Base-by-base conservation (phyloP, 2,113 vertebrate genomes). In the Cavia aperea region DNA sequence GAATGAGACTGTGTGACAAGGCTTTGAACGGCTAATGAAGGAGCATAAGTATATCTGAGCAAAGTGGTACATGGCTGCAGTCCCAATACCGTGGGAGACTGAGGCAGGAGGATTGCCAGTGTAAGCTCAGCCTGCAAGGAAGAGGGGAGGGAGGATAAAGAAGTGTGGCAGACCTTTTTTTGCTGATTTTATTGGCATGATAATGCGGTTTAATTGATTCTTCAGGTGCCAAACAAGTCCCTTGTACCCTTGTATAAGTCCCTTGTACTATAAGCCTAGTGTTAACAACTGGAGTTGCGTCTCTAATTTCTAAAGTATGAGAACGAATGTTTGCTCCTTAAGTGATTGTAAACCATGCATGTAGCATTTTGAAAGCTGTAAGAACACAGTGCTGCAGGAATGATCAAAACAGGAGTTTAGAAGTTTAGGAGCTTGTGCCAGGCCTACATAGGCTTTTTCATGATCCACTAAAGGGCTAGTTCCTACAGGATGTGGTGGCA, bases 271-370 rank as follows among this genome's bases (percentile, higher is more conserved):
- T 87, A 79, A 94, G 31, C 54, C 29, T 51, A 88, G 12, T 46
- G 19, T 91, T 84, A 81, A n/a, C 63, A 90, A 81, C 16, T 94
- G 66, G 36, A 83, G 81, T 91, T 95, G 31, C 90, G 93, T 94
- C 60, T 95, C 8, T 94, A 39, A 39, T 39, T 94, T 86, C 79
- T 92, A n/a, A 89, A 31, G 14, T 77, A 7, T 73, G 70, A 39
- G 65, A 94, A 92, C 63, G 49, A 72, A 39, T 94, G 60, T 23
- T 90, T 19, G 46, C 9, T 89, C 72, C 62, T 86, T 63, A 81
- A 36, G 56, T 72, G 63, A 68, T 78, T 85, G 16, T 62, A 86
- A 77, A 68, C 75, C 33, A 39, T 91, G 51, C 81, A 86, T 4
- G 92, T 93, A 89, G 75, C 83, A 58, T 73, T 79, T 63, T 89